Evolutionary conservation across 2,888 invertebrate species (phyloP).

Genomic region (Heliconius cydno): DNA sequence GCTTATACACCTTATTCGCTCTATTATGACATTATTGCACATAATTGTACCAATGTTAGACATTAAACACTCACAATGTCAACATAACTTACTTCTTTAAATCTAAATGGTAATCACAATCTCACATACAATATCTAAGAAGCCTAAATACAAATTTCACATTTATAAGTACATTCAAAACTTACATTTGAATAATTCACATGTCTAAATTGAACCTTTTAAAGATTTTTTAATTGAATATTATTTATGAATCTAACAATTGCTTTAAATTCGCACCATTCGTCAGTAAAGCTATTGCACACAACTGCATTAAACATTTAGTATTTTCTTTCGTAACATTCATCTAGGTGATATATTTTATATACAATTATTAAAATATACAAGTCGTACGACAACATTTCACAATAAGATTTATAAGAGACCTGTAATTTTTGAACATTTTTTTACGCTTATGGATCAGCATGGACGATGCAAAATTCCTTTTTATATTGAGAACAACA

Average conservation of each 20-base stretch:
- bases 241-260: neutral
- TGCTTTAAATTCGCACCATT: slow-evolving; percentile 29
- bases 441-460: neutral
- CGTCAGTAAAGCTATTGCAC: slow-evolving; percentile 19
- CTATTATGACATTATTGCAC: slow-evolving; percentile 25
- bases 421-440: neutral
- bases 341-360: neutral
- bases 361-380: slow-evolving; percentile 3
- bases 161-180: neutral
- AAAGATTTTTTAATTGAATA: neutral
- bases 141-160: neutral
- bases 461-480: neutral
- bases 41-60: slow-evolving; percentile 21
- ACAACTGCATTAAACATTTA: neutral
- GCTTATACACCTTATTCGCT: neutral
- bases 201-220: neutral
- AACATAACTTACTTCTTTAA: neutral
- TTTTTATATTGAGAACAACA: neutral
- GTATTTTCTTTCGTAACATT: neutral
- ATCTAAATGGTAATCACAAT: slow-evolving; percentile 21
- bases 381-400: neutral
- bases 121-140: neutral
- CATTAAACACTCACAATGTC: slow-evolving; percentile 15
- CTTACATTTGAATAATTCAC: neutral
- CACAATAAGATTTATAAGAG: neutral